Percentiles rank a stretch among this genome's conserved stretches.
Conservation (phyloP, 1,140 invertebrate genomes). For the Thaumatotibia leucotreta region DNA sequence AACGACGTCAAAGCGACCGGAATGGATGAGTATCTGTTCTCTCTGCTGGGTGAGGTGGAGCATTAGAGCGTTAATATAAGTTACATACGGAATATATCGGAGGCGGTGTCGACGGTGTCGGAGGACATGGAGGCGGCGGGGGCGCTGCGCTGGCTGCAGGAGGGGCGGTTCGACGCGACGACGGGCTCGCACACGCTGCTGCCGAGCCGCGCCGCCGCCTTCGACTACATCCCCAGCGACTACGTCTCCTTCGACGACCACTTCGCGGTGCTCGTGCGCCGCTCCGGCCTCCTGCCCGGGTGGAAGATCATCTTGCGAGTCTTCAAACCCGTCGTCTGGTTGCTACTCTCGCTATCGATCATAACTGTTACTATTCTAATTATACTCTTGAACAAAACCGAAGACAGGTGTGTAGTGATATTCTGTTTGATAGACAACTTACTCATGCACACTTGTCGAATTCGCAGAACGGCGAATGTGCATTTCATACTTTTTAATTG, state of each 20-base stretch:
- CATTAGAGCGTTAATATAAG: conserved; percentile 36
- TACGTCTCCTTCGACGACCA: conserved; percentile 40
- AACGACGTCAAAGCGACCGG: conserved; percentile 18
- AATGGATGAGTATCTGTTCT: conserved; percentile 41
- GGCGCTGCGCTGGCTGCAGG: conserved; percentile 34
- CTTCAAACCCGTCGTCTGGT: conserved; percentile 46
- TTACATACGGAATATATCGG: conserved; percentile 25
- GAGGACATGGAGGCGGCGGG: conserved; percentile 31
- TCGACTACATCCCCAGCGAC: conserved; percentile 35
- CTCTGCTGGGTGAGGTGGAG: conserved; percentile 34
- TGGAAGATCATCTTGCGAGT: conserved; percentile 44
- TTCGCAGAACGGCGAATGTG: background rate
- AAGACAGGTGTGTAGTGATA: conserved; percentile 32
- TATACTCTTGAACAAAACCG: conserved; percentile 21
- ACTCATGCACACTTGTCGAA: conserved; percentile 27
- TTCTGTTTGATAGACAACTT: conserved; percentile 35
- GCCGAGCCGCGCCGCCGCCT: conserved; percentile 28
- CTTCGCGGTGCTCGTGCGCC: conserved; percentile 37
- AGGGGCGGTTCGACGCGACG: conserved; percentile 33
- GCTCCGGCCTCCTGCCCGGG: conserved; percentile 22
- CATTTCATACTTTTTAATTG: conserved; percentile 22
- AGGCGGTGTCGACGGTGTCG: conserved; percentile 31
- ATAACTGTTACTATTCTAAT: conserved; percentile 32
- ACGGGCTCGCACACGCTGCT: conserved; percentile 42
- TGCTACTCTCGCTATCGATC: conserved; percentile 29